Percentiles rank a stretch among this genome's conserved stretches.
These are phyloP conservation scores for Ectemnius cavifrons DNA, from an alignment of 2,888 invertebrate species.

Conservation along the genomic window DNA sequence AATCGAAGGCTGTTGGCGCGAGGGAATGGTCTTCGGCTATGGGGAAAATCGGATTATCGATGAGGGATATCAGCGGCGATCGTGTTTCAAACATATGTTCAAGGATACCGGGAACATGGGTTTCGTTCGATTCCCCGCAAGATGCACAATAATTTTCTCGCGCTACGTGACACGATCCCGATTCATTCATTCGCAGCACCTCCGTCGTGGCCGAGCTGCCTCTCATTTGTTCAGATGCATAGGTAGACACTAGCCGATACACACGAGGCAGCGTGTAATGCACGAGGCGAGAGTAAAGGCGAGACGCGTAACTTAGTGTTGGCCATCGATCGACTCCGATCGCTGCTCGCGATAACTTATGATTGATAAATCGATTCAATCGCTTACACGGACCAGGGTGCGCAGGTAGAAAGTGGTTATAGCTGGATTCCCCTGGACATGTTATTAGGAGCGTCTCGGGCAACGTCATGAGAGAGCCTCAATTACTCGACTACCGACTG, in stretches of 20 bases:
- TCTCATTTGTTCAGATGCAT: not conserved
- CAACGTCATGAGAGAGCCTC: conserved; percentile 44
- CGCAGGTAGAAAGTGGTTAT: conserved; percentile 28
- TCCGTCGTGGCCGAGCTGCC: conserved; percentile 6
- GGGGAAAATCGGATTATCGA: conserved; percentile 31
- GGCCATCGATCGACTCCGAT: conserved; percentile 47
- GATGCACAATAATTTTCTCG: conserved; percentile 47
- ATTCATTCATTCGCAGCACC: conserved; percentile 46
- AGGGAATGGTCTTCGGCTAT: not conserved
- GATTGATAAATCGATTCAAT: conserved; percentile 60
- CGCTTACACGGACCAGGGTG: conserved; percentile 35
- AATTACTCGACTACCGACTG: conserved; percentile 46
- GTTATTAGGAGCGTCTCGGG: conserved; percentile 44
- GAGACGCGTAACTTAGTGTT: conserved; percentile 44
- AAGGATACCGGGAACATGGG: conserved; percentile 5
- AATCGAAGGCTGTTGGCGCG: conserved; percentile 1
- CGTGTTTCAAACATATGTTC: conserved; percentile 21
- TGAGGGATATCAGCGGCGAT: conserved; percentile 37
- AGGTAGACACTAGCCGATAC: conserved; percentile 9
- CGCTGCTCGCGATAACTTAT: conserved; percentile 53
- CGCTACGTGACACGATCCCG: conserved; percentile 48
- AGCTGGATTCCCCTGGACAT: conserved; percentile 34
- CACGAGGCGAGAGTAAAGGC: conserved; percentile 11
- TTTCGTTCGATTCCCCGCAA: conserved; percentile 23
- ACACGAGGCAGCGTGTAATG: conserved; percentile 31